Evolutionary conservation across 1,140 invertebrate species (phyloP).

Genomic region (Stegodyphus mimosarum): DNA sequence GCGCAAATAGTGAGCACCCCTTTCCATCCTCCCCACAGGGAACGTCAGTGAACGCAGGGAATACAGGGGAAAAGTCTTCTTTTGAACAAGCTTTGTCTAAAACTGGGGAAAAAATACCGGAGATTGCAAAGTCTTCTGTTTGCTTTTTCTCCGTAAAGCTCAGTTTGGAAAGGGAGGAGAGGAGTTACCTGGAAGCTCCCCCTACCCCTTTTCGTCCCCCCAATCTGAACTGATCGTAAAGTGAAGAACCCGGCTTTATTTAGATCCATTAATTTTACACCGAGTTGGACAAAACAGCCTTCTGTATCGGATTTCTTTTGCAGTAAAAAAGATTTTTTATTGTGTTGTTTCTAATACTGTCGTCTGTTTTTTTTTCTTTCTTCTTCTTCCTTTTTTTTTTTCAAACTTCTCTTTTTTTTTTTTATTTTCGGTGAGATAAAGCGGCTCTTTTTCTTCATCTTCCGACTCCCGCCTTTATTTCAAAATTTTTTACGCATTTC

Average conservation of each 20-base stretch:
- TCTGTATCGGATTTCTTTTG: constrained; percentile 53
- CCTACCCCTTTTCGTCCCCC: background rate
- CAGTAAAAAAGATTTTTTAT: background rate
- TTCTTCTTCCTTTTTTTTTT: too few species aligned
- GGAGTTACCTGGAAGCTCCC: background rate
- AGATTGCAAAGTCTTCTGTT: constrained; percentile 44
- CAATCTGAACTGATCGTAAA: constrained; percentile 35
- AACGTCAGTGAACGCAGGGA: background rate
- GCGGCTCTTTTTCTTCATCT: too few species aligned
- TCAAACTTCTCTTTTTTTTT: too few species aligned
- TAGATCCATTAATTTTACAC: constrained; percentile 61
- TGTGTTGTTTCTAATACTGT: background rate
- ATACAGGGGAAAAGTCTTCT: background rate
- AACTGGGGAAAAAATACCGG: constrained; percentile 32
- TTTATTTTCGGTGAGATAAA: too few species aligned
- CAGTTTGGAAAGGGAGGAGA: background rate
- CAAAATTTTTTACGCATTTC: too few species aligned
- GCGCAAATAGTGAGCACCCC: background rate
- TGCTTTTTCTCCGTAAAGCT: constrained; percentile 46
- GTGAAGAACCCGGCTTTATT: constrained; percentile 57
- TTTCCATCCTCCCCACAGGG: background rate
- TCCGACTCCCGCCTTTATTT: too few species aligned
- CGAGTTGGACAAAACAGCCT: constrained; percentile 53
- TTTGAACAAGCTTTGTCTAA: constrained; percentile 27
- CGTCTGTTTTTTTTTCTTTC: too few species aligned